Conservation (phyloP, 2,888 invertebrate species). For the Trissoscelio sp. region DNA sequence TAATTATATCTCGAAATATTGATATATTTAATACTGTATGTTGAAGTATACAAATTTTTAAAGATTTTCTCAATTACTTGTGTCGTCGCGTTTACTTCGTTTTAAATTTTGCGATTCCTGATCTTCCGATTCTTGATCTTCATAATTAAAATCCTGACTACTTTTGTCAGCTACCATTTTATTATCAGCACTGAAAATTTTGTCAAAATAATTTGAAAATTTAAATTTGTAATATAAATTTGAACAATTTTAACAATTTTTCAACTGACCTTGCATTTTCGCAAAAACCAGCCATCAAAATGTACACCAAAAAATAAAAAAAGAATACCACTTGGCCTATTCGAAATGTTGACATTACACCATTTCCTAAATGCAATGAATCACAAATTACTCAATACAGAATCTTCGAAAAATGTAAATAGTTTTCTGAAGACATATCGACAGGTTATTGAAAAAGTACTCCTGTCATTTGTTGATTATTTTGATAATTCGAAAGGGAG, state of each 20-base stretch:
- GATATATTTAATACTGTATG: too few relatives aligned
- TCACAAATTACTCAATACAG: neutral
- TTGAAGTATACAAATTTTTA: neutral
- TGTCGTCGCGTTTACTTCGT: conserved; percentile 49
- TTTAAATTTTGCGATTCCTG: neutral
- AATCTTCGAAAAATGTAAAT: neutral
- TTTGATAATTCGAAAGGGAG: conserved; percentile 21
- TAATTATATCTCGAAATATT: too few relatives aligned
- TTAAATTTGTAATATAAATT: too few relatives aligned
- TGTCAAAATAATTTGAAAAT: too few relatives aligned
- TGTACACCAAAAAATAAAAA: conserved; percentile 2
- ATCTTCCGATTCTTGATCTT: conserved; percentile 13
- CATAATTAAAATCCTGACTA: conserved; percentile 9
- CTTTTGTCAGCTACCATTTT: neutral
- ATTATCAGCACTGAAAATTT: neutral
- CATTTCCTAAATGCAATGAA: neutral
- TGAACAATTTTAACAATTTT: neutral
- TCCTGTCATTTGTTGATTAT: conserved; percentile 8
- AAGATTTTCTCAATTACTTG: conserved; percentile 6
- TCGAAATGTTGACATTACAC: conserved; percentile 19
- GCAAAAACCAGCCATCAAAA: neutral
- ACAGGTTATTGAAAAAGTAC: conserved; percentile 6
- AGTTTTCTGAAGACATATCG: neutral
- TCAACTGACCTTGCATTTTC: conserved; percentile 15
- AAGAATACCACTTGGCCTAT: conserved; percentile 4